phyloP scores from a whole-genome alignment of 2,797 vertebrate species.

The Sebastes alutus region DNA sequence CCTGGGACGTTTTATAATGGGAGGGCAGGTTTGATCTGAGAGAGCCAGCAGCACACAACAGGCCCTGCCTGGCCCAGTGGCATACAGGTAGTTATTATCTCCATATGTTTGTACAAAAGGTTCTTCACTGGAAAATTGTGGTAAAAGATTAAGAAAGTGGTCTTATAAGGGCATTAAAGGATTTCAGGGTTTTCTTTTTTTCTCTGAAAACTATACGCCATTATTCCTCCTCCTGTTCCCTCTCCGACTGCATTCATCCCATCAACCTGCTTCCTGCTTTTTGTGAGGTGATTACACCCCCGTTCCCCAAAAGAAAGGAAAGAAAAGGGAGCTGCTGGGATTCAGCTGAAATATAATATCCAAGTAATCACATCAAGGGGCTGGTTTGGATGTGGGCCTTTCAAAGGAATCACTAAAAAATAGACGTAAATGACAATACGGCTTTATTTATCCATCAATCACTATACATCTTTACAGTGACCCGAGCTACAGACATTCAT shows the following conservation, averaged over 20 bases:
- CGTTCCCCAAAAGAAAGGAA: conserved; percentile 17
- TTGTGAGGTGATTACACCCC: conserved; percentile 46
- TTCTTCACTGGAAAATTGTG: neutral
- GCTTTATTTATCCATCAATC: neutral
- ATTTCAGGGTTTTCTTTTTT: conserved; percentile 19
- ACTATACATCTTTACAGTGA: neutral
- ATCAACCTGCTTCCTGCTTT: conserved; percentile 46
- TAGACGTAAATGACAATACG: conserved; percentile 2
- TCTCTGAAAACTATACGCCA: neutral
- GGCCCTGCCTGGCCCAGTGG: conserved; percentile 21
- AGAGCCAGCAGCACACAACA: conserved; percentile 18
- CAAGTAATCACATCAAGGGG: neutral
- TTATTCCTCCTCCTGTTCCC: conserved; percentile 5
- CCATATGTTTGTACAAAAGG: conserved; percentile 31
- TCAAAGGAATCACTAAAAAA: neutral
- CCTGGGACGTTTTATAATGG: conserved; percentile 25
- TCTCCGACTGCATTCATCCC: conserved; percentile 33
- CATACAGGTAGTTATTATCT: conserved; percentile 24
- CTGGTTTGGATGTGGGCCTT: neutral
- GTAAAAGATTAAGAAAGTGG: conserved; percentile 8
- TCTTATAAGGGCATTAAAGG: conserved; percentile 23
- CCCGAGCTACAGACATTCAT: neutral
- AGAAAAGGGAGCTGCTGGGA: neutral
- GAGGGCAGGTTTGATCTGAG: conserved; percentile 30
- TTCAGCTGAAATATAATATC: conserved; percentile 41